Percentiles rank a stretch among this genome's conserved stretches.
Evolutionary conservation across 1,140 invertebrate genomes (phyloP).

Genomic region (Callitettix versicolor): DNA sequence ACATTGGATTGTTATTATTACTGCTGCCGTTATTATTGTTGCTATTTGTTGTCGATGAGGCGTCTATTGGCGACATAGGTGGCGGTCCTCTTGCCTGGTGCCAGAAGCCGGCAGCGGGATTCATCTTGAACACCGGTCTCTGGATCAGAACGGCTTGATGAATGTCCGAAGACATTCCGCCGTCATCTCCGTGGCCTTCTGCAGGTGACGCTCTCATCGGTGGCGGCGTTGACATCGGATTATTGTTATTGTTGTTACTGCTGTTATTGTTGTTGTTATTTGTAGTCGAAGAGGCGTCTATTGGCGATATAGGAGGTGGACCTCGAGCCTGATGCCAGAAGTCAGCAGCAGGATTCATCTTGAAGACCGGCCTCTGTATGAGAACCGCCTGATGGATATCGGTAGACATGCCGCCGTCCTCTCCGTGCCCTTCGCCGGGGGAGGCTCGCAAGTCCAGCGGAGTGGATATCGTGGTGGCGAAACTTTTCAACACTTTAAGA

Average conservation of each 20-base stretch:
- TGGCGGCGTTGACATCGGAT: conserved; percentile 5
- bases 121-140: conserved; percentile 21
- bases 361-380: conserved; percentile 29
- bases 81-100: conserved; percentile 9
- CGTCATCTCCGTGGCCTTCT: conserved; percentile 12
- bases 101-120: conserved; percentile 20
- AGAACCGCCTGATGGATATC: conserved; percentile 28
- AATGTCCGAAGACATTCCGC: conserved; percentile 17
- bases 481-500: conserved; percentile 2
- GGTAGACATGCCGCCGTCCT: conserved; percentile 21
- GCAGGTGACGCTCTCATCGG: conserved; percentile 13
- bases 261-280: conserved; percentile 14
- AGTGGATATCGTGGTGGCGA: conserved; percentile 26
- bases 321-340: conserved; percentile 26
- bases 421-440: conserved; percentile 22
- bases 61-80: conserved; percentile 15
- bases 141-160: conserved; percentile 23
- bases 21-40: conserved; percentile 11
- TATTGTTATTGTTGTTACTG: conserved; percentile 16
- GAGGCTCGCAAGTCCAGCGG: conserved; percentile 28
- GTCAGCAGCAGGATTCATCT: conserved; percentile 28
- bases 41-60: conserved; percentile 11
- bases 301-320: conserved; percentile 18
- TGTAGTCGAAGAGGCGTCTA: conserved; percentile 15
- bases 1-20: conserved; percentile 7